Conservation (phyloP, 1,140 invertebrate genomes). For the Zophobas morio region DNA sequence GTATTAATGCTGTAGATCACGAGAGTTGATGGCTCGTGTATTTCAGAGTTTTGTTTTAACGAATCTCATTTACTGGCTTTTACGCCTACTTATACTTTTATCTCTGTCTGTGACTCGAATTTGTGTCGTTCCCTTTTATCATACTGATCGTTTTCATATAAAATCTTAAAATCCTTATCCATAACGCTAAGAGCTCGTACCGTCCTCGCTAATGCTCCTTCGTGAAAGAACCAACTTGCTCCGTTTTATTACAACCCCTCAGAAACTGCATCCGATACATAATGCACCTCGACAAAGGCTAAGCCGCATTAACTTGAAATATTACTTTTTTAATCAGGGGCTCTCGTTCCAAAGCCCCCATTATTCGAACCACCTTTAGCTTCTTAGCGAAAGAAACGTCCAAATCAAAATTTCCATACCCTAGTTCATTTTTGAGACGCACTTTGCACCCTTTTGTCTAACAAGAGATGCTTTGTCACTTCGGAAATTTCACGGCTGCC, state of each 20-base stretch:
- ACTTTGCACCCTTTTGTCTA: no score
- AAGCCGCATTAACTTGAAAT: constrained; percentile 41
- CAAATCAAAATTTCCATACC: neutral
- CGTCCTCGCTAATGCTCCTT: neutral
- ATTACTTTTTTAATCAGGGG: constrained; percentile 36
- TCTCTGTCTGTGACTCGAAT: constrained; percentile 45
- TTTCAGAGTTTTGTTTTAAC: constrained; percentile 57
- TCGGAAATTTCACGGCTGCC: no score
- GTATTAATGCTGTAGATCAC: constrained; percentile 57
- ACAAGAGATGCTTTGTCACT: no score
- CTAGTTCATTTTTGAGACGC: no score
- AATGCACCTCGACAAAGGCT: constrained; percentile 38
- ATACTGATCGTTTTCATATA: constrained; percentile 51
- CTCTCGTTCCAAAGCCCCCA: constrained; percentile 9
- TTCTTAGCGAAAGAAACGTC: neutral
- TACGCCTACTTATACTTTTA: constrained; percentile 56
- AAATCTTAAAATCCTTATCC: constrained; percentile 34
- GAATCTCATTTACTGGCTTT: constrained; percentile 59
- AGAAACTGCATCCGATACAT: constrained; percentile 32
- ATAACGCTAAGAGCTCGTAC: constrained; percentile 30
- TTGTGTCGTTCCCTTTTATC: constrained; percentile 51
- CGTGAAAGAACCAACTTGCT: neutral
- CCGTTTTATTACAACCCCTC: constrained; percentile 33
- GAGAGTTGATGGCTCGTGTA: constrained; percentile 53
- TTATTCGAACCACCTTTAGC: constrained; percentile 13